Percentiles rank a stretch among this genome's conserved stretches.
Conservation (phyloP, 1,140 invertebrate genomes). For the Bombus superbus region DNA sequence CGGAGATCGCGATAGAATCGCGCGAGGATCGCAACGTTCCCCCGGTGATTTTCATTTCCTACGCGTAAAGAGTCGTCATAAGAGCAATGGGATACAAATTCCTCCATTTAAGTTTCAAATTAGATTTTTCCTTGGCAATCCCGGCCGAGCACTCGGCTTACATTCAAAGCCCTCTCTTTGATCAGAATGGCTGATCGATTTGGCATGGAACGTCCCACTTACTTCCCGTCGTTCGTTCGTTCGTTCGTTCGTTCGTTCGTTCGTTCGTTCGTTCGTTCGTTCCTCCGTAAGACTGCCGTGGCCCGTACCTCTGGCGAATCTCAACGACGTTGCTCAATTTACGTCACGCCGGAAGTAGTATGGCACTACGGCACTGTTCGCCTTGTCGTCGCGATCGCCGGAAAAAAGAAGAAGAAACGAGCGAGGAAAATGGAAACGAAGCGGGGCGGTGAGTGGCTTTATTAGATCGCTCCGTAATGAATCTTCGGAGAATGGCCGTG, state of each 20-base stretch:
- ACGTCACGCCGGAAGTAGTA: constrained; percentile 49
- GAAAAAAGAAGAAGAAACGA: neutral
- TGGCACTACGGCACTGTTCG: constrained; percentile 30
- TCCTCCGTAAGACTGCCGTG: neutral
- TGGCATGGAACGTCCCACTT: constrained; percentile 67
- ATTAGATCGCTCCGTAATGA: constrained; percentile 62
- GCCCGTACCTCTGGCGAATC: constrained; percentile 29
- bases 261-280: neutral
- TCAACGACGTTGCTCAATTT: constrained; percentile 65
- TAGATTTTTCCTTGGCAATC: constrained; percentile 68
- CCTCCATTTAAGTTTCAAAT: constrained; percentile 69
- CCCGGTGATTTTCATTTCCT: constrained; percentile 60
- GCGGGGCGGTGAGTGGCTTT: constrained; percentile 42
- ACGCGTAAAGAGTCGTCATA: constrained; percentile 63
- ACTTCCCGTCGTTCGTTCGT: constrained; percentile 52
- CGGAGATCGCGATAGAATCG: neutral
- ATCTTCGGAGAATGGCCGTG: constrained; percentile 45
- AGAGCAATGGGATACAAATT: constrained; percentile 68
- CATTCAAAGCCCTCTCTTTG: constrained; percentile 60
- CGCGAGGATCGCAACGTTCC: constrained; percentile 2
- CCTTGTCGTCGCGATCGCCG: too few relatives aligned
- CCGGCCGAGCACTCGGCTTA: constrained; percentile 54
- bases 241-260: too few relatives aligned
- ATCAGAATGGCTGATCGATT: constrained; percentile 69
- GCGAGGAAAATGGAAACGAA: constrained; percentile 42